Evolutionary conservation across 1,140 invertebrate genomes (phyloP).

Genomic region (Lepidostoma basale): DNA sequence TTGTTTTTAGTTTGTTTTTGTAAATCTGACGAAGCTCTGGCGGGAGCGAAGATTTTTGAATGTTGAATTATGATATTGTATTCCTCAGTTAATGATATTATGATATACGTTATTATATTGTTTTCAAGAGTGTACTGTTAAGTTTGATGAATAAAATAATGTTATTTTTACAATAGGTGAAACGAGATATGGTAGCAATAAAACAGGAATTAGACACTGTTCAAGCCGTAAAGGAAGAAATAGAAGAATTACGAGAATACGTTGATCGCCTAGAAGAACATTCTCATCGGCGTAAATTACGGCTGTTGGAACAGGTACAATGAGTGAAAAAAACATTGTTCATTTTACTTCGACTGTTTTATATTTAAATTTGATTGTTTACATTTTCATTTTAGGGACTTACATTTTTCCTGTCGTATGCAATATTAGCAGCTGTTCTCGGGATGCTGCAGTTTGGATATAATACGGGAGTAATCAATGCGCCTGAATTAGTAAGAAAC

Average conservation of each 20-base stretch:
- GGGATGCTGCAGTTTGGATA: slow-evolving; percentile 99
- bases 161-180: slow-evolving; percentile 64
- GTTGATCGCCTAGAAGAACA: slow-evolving; percentile 79
- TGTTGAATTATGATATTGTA: too few species aligned
- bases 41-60: too few species aligned
- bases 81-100: too few species aligned
- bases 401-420: slow-evolving; percentile 89
- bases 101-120: too few species aligned
- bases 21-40: too few species aligned
- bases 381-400: slow-evolving; percentile 66
- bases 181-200: slow-evolving; percentile 92
- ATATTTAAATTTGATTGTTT: background rate
- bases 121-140: too few species aligned
- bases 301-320: slow-evolving; percentile 84
- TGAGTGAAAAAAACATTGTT: background rate
- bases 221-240: slow-evolving; percentile 92
- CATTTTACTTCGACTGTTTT: background rate
- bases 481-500: slow-evolving; percentile 64
- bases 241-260: slow-evolving; percentile 86
- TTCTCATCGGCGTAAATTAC: slow-evolving; percentile 75
- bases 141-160: too few species aligned
- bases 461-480: slow-evolving; percentile 98
- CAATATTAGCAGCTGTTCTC: slow-evolving; percentile 91
- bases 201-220: slow-evolving; percentile 91
- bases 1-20: too few species aligned